A percentile compares a stretch with the other conserved stretches of the same genome.
Conservation (phyloP, 2,113 vertebrate genomes). For the Mustelus asterias region DNA sequence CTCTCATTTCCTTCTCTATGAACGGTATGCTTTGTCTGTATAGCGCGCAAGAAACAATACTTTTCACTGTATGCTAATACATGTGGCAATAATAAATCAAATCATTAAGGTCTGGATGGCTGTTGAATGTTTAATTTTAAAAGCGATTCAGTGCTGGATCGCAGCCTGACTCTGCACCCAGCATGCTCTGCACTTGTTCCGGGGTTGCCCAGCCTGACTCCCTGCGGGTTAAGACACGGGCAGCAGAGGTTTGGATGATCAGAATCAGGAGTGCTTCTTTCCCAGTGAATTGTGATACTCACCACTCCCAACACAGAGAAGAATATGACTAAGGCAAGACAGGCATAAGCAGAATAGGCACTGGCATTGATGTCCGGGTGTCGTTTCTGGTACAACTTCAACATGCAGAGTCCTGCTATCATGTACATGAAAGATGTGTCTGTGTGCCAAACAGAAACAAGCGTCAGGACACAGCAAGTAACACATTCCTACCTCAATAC, state of each 20-base stretch:
- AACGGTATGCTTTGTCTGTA: too few relatives aligned
- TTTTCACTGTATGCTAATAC: too few relatives aligned
- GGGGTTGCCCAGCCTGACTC: too few relatives aligned
- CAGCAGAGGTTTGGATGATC: not conserved
- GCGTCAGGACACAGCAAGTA: not conserved
- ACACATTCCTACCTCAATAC: not conserved
- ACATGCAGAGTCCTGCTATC: conserved; percentile 94
- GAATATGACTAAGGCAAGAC: conserved; percentile 88
- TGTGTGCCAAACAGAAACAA: conserved; percentile 43
- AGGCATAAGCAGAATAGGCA: conserved; percentile 91
- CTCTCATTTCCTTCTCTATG: too few relatives aligned
- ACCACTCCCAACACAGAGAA: conserved; percentile 95
- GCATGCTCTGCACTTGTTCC: too few relatives aligned
- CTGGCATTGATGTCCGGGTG: conserved; percentile 96
- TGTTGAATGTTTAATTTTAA: too few relatives aligned
- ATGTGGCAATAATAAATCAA: too few relatives aligned
- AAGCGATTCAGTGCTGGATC: too few relatives aligned
- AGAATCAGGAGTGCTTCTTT: not conserved
- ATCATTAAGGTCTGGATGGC: too few relatives aligned
- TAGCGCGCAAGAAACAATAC: too few relatives aligned
- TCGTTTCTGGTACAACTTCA: conserved; percentile 95
- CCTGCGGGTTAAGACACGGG: not conserved
- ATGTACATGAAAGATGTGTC: conserved; percentile 99
- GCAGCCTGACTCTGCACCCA: too few relatives aligned
- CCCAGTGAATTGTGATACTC: conserved; percentile 43